Percentiles rank a stretch among this genome's conserved stretches.
Evolutionary conservation across 2,113 vertebrate species (phyloP).

Genomic region (Condylura cristata): DNA sequence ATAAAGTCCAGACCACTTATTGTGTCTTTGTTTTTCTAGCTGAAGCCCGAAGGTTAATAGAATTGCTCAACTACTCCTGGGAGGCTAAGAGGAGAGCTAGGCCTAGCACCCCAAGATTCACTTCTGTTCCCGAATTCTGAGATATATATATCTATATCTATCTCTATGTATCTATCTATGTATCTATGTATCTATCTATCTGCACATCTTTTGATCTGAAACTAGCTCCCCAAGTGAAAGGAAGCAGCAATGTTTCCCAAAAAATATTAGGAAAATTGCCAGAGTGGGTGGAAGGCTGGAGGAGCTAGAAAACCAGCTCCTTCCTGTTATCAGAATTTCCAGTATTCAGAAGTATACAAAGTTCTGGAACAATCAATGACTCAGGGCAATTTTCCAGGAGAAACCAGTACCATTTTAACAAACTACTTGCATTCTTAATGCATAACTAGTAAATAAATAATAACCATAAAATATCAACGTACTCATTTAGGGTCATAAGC

Average conservation of each 20-base stretch:
- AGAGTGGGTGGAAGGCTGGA: background rate
- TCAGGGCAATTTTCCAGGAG: background rate
- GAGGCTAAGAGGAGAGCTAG: background rate
- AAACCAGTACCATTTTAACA: background rate
- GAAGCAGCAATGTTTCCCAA: background rate
- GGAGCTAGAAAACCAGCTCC: background rate
- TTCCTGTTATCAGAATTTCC: slow-evolving; percentile 19
- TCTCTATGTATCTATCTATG: too few species aligned
- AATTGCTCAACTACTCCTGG: background rate
- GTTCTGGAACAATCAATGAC: background rate
- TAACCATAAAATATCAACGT: background rate
- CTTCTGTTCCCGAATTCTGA: background rate
- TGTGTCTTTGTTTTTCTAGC: background rate
- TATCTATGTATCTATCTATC: too few species aligned
- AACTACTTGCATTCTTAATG: background rate
- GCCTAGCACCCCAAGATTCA: background rate
- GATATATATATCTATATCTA: too few species aligned
- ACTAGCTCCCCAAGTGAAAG: background rate
- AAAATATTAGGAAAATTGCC: background rate
- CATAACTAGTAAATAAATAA: slow-evolving; percentile 24
- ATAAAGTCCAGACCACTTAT: background rate
- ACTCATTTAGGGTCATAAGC: background rate
- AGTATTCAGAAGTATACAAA: background rate
- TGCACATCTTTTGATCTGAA: background rate
- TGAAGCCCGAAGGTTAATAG: background rate